Evolutionary conservation across 2,113 vertebrate species (phyloP).

Genomic region (Cairina moschata): DNA sequence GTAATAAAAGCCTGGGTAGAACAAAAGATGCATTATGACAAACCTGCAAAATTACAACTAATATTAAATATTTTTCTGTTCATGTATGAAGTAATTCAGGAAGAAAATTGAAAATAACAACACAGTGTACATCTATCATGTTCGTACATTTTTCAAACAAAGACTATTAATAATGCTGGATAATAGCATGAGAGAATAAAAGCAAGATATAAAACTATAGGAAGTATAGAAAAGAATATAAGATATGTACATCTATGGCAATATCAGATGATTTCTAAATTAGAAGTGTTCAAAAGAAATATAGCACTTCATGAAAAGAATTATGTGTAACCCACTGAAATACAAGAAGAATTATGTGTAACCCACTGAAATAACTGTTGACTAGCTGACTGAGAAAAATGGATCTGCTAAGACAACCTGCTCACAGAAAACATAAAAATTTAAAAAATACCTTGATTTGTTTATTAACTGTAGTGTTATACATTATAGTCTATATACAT

Average conservation of each 20-base stretch:
- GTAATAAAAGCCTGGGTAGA: not conserved
- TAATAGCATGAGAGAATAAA: not conserved
- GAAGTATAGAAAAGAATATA: not conserved
- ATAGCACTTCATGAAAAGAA: not conserved
- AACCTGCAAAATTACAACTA: not conserved
- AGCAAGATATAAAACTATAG: not conserved
- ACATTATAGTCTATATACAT: not conserved
- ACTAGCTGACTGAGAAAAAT: not conserved
- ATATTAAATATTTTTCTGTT: conserved; percentile 2
- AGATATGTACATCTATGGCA: not conserved
- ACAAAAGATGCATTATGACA: not conserved
- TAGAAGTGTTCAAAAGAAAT: not conserved
- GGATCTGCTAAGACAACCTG: not conserved
- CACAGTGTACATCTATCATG: not conserved
- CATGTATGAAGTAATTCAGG: not conserved
- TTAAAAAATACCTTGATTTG: not conserved
- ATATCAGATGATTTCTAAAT: not conserved
- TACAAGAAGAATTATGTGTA: not conserved
- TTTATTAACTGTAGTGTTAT: not conserved
- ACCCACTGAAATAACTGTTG: not conserved
- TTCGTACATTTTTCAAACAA: not conserved
- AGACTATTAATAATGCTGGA: not conserved
- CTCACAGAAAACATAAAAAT: not conserved
- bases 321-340: not conserved
- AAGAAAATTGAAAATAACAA: not conserved